Base-by-base conservation (phyloP, 2,888 invertebrate genomes). In the Oxyteleia sp. region DNA sequence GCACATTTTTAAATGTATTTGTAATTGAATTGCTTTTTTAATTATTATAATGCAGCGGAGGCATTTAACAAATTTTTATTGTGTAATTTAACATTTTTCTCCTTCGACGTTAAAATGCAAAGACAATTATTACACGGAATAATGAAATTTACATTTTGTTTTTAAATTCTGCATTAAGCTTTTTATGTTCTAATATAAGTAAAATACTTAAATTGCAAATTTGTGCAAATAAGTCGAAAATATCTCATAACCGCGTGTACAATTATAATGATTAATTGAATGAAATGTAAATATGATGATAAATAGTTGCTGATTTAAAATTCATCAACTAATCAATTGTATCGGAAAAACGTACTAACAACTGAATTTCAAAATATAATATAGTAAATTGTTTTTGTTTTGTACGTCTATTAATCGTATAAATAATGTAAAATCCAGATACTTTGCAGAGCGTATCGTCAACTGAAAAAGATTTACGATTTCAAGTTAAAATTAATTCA, bases 1-100 rank as follows among this genome's bases (percentile, higher is more conserved):
- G 63, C 29, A 63, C 55, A 79, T 71, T 71, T 79, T 71, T 71
- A 57, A 71, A 79, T 79, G 55, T 79, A 69, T 79, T 79, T 79
- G 55, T 69, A 69, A n/a, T n/a, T n/a, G n/a, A n/a, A n/a, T n/a
- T n/a, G n/a, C n/a, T n/a, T n/a, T n/a, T n/a, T n/a, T n/a, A n/a
- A n/a, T n/a, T n/a, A n/a, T n/a, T n/a, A n/a, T n/a, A n/a, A n/a
- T n/a, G n/a, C n/a, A n/a, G n/a, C n/a, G n/a, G n/a, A n/a, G n/a
- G n/a, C n/a, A n/a, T n/a, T n/a, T n/a, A n/a, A n/a, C n/a, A n/a
- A n/a, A n/a, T n/a, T n/a, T n/a, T n/a, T n/a, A n/a, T n/a, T n/a
- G n/a, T n/a, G n/a, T n/a, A 4, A 26, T 4, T 26, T 26, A 26
- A 26, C 3, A 26, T 26, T 26, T 26, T 26, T 26, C 26, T 26